Conservation (phyloP, 2,888 invertebrate genomes). For the Drosophila infuscata region DNA sequence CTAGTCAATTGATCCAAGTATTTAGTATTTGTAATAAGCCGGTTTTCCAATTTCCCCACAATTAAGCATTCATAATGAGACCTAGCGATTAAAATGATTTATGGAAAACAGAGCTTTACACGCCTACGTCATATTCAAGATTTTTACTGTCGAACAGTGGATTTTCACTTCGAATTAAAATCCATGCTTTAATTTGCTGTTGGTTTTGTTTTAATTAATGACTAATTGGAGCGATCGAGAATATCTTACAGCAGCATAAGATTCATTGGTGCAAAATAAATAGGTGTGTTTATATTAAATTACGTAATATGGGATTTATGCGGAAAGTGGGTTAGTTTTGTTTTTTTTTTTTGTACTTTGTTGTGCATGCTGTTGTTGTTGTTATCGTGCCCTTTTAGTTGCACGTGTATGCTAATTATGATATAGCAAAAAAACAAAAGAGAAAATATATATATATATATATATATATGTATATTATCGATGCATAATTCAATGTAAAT, state of each 20-base stretch:
- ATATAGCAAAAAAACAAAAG: constrained; percentile 3
- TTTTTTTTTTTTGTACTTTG: constrained; percentile 11
- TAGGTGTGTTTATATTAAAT: constrained; percentile 15
- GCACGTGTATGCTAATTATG: constrained; percentile 43
- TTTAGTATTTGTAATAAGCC: not conserved
- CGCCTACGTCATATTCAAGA: constrained; percentile 42
- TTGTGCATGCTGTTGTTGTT: not conserved
- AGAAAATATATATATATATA: not conserved
- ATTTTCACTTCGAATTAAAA: constrained; percentile 16
- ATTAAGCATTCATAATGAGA: constrained; percentile 12
- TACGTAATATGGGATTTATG: constrained; percentile 22
- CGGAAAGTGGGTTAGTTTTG: constrained; percentile 18
- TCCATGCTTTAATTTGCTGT: constrained; percentile 33
- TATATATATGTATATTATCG: not conserved
- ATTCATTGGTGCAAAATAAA: constrained; percentile 6
- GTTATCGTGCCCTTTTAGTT: not conserved
- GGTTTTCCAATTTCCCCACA: constrained; percentile 28
- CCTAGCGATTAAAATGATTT: constrained; percentile 26
- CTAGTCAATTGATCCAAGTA: not conserved
- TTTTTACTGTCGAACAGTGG: constrained; percentile 5
- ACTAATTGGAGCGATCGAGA: constrained; percentile 34
- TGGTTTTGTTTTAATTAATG: constrained; percentile 29
- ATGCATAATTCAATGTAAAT: constrained; percentile 58
- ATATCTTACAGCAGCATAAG: constrained; percentile 12
- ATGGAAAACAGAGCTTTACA: constrained; percentile 5